phyloP scores from a whole-genome alignment of 2,113 vertebrate species.

The Crotalus helleri region DNA sequence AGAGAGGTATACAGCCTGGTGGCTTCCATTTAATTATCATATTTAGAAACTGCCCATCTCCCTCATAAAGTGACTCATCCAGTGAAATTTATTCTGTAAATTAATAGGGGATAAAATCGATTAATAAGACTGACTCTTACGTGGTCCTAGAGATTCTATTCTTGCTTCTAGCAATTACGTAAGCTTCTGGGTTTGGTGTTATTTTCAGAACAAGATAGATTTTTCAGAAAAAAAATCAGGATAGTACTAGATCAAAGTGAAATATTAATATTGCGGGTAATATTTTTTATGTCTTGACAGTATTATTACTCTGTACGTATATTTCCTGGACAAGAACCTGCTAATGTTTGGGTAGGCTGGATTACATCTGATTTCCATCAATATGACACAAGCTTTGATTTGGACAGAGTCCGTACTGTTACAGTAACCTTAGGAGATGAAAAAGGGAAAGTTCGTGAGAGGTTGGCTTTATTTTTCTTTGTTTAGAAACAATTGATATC shows the following conservation, averaged over 20 bases:
- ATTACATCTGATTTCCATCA: constrained; percentile 97
- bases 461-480: constrained; percentile 72
- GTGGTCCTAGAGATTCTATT: not conserved
- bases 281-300: constrained; percentile 63
- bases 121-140: not conserved
- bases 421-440: constrained; percentile 95
- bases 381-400: constrained; percentile 85
- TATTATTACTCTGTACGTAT: constrained; percentile 94
- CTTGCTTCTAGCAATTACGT: not conserved
- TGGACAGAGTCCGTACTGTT: constrained; percentile 89
- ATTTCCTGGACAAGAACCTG: constrained; percentile 94
- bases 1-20: not conserved
- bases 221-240: constrained; percentile 10
- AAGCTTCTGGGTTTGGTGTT: not conserved
- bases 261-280: not conserved
- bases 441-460: constrained; percentile 96
- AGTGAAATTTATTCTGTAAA: not conserved
- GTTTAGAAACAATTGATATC: not conserved
- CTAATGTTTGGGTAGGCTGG: constrained; percentile 96
- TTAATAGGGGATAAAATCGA: not conserved
- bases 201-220: not conserved
- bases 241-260: constrained; percentile 17
- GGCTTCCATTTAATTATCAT: too few relatives aligned
- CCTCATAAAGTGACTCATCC: not conserved
- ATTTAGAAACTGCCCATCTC: too few relatives aligned